phyloP scores from a whole-genome alignment of 1,140 invertebrate species.

The Aphaenogaster floridana region DNA sequence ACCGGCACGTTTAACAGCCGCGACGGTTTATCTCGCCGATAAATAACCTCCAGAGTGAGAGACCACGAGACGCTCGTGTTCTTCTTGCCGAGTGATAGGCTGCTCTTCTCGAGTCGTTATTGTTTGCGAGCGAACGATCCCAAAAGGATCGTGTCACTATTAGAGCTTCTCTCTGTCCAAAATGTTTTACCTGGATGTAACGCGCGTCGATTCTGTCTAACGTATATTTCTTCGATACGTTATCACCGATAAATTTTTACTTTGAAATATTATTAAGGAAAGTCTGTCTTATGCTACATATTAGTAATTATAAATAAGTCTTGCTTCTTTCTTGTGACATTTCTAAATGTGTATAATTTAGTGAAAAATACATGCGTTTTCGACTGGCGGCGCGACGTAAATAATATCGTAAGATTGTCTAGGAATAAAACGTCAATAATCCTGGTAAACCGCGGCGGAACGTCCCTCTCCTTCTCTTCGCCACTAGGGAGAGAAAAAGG shows the following conservation, averaged over 20 bases:
- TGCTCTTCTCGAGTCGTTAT: slow-evolving; percentile 65
- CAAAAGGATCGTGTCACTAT: slow-evolving; percentile 52
- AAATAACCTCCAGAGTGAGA: slow-evolving; percentile 71
- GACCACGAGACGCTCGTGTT: slow-evolving; percentile 53
- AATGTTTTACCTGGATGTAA: slow-evolving; percentile 53
- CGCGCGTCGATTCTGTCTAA: slow-evolving; percentile 4
- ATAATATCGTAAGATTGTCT: slow-evolving; percentile 59
- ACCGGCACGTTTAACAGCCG: slow-evolving; percentile 79
- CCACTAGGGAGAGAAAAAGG: slow-evolving; percentile 49
- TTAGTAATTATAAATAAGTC: background rate
- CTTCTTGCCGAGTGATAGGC: slow-evolving; percentile 46
- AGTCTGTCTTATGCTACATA: background rate
- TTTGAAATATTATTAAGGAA: slow-evolving; percentile 3
- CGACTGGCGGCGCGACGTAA: slow-evolving; percentile 31
- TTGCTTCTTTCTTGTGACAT: background rate
- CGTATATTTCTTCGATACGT: background rate
- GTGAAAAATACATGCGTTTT: slow-evolving; percentile 59
- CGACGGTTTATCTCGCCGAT: slow-evolving; percentile 78
- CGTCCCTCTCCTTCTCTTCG: background rate
- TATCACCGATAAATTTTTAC: background rate
- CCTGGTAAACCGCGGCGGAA: slow-evolving; percentile 64
- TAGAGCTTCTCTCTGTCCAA: slow-evolving; percentile 47
- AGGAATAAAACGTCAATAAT: slow-evolving; percentile 67
- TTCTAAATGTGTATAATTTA: slow-evolving; percentile 54
- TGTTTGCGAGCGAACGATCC: slow-evolving; percentile 64